Base-by-base conservation (phyloP, 2,888 invertebrate genomes). In the Thymelicus lineola region DNA sequence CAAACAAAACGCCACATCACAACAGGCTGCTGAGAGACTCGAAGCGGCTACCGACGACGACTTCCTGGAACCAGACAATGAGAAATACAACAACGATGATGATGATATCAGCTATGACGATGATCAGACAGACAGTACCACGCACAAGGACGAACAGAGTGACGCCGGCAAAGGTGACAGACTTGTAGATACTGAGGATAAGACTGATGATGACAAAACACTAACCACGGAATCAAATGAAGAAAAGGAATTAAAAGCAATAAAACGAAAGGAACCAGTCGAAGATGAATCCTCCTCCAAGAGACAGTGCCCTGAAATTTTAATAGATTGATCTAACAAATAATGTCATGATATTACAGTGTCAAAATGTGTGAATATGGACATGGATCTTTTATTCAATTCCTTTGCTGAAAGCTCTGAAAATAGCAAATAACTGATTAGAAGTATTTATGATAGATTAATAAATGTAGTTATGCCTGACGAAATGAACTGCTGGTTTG, bases 221-320 rank as follows among this genome's bases (percentile, higher is more conserved):
- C 35, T 55, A 65, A 65, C 28, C 36, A 79, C 82, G 38, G 78
- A 84, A 60, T 76, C 82, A 73, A 76, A 77, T 20, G 77, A 82
- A 28, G 82, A 82, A 12, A 75, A 82, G 72, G 78, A 94, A 78
- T 71, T 78, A 66, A 91, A 85, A 79, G 75, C 83, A 38, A 80
- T 88, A 73, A 93, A 90, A 79, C 82, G 88, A 80, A 92, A 85
- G 86, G 93, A 92, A 73, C 86, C 88, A 6, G 79, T 77, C 9
- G 86, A 85, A 15, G 87, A 88, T 36, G 88, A 87, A 72, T 86
- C 85, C 0, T 84, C 89, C n/a, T 86, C 90, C 42, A 93, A 93
- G 82, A 88, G 92, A 90, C 93, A 86, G 83, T 91, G 93, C 79
- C 88, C 89, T 38, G 82, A 90, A 45, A 84, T 85, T 75, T 72